Evolutionary conservation across 1,140 invertebrate species (phyloP), one percentile per base, ranked within the genome.

Genomic region (Phenacoccus solenopsis): DNA sequence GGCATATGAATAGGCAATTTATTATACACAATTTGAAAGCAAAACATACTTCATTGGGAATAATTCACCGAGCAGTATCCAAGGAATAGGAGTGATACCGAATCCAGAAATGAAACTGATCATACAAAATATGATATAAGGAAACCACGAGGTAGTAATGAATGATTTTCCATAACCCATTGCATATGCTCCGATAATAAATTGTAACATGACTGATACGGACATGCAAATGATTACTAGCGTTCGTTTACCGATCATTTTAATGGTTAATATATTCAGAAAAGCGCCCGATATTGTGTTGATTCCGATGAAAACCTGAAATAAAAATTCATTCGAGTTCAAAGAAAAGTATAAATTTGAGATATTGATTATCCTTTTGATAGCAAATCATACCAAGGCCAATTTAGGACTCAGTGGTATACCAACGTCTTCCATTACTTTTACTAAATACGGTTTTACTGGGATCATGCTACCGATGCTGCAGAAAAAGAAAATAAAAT

Each of bases 41-140:
- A 69, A 12, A 0, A 72, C 49, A 70, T 70, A 74, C 73, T 72
- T 49, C 27, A 74, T 70, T 12, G 74, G 74, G 57, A 72, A 75
- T 4, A 75, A 32, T 71, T 75, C 74, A 32, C 70, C 70, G 12
- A 74, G 71, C 7, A 74, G 22, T 71, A 75, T 73, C 74, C 74
- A 75, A 5, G 74, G 73, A 13, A 74, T 70, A 9, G 69, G 22
- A 1, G 49, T 38, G 56, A 75, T 35, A 4, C 73, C 73, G 16
- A 71, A 73, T 21, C 68, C 28, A 5, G 69, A 59, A 13, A 74
- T 70, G 24, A 74, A 73, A 56, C 64, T 68, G 12, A 74, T 59
- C 13, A 28, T 3, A 25, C 68, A 72, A 21, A 73, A 71, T 3
- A 73, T 1, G 12, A 67, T 28, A 1, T 74, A 69, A 0, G 72